These are phyloP conservation scores for Drosophila melanosoma DNA, from an alignment of 2,888 invertebrate species.

Conservation along the genomic window DNA sequence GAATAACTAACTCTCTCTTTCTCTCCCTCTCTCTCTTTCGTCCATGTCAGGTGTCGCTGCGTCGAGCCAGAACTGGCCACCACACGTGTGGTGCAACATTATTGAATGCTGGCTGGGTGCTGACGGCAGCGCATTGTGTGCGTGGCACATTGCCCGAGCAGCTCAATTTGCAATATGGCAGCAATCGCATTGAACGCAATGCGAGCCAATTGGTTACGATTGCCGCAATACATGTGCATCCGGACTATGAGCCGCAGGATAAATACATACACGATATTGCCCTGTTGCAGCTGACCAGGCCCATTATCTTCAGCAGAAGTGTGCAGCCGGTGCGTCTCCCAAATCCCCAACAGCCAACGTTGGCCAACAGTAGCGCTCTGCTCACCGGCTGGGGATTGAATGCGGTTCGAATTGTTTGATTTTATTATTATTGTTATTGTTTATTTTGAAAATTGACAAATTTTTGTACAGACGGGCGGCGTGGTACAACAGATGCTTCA, in stretches of 20 bases:
- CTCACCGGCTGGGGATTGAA: conserved; percentile 84
- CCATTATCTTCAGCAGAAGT: conserved; percentile 50
- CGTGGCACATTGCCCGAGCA: conserved; percentile 48
- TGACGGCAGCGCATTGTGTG: conserved; percentile 84
- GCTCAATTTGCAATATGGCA: conserved; percentile 81
- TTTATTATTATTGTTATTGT: not conserved
- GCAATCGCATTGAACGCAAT: conserved; percentile 63
- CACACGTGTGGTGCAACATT: conserved; percentile 82
- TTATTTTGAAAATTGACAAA: not conserved
- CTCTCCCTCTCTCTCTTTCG: not conserved
- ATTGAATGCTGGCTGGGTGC: conserved; percentile 78
- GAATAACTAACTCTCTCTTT: not conserved
- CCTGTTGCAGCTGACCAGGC: conserved; percentile 67
- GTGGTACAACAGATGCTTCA: conserved; percentile 81
- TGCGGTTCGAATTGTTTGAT: conserved; percentile 61
- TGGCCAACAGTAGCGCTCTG: conserved; percentile 62
- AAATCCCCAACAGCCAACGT: conserved; percentile 55
- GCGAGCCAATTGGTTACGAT: conserved; percentile 70
- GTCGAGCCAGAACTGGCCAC: conserved; percentile 68
- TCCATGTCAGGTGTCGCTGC: conserved; percentile 69
- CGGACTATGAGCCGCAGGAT: conserved; percentile 72
- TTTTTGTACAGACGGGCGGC: conserved; percentile 79
- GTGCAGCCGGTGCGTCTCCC: conserved; percentile 79
- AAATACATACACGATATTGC: conserved; percentile 80
- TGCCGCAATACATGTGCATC: conserved; percentile 73